These are phyloP conservation scores for Thunnus albacares DNA, from an alignment of 2,797 vertebrate genomes.

Conservation along the genomic window DNA sequence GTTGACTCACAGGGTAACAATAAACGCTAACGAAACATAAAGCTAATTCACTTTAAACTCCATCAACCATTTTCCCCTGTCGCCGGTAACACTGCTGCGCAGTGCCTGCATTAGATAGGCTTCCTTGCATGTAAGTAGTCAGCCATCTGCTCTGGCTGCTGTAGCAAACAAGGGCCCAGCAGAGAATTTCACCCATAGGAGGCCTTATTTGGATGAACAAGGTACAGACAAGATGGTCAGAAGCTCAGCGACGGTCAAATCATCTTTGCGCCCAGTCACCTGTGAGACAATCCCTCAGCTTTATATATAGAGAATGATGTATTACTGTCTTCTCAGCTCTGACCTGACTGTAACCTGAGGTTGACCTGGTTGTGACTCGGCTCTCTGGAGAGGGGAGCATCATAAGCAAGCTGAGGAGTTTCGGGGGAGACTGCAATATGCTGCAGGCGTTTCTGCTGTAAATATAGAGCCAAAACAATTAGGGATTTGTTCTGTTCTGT, in stretches of 20 bases:
- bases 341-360: constrained; percentile 44
- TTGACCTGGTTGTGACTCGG: constrained; percentile 56
- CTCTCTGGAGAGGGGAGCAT: constrained; percentile 42
- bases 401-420: constrained; percentile 35
- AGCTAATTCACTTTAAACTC: constrained; percentile 80
- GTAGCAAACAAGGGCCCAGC: constrained; percentile 60
- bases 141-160: constrained; percentile 75
- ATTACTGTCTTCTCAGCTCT: constrained; percentile 38
- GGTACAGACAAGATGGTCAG: constrained; percentile 58
- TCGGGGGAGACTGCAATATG: constrained; percentile 35
- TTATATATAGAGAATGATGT: constrained; percentile 42
- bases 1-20: constrained; percentile 47
- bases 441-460: constrained; percentile 53
- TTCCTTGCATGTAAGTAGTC: constrained; percentile 75
- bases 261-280: constrained; percentile 46
- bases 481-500: constrained; percentile 70
- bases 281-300: constrained; percentile 47
- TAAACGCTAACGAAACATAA: constrained; percentile 71
- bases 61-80: constrained; percentile 65
- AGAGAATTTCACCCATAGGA: constrained; percentile 71
- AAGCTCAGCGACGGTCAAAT: constrained; percentile 57
- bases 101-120: constrained; percentile 65
- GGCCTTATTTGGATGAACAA: constrained; percentile 59
- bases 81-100: constrained; percentile 59
- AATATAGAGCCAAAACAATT: constrained; percentile 75